These are phyloP conservation scores for Falco columbarius DNA, from an alignment of 2,797 vertebrate species.

Conservation along the genomic window DNA sequence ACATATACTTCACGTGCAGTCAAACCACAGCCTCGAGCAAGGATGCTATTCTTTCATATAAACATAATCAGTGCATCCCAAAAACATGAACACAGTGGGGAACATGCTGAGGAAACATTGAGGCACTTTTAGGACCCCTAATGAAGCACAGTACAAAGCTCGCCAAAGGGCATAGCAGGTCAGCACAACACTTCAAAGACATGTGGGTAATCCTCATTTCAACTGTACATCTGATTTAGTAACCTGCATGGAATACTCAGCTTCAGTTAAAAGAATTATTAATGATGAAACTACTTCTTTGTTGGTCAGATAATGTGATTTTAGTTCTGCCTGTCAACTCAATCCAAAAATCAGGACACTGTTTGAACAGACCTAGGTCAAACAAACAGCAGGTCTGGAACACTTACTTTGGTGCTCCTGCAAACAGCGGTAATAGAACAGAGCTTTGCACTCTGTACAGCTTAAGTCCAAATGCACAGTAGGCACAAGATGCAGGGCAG, in stretches of 20 bases:
- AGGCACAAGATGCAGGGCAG: not conserved
- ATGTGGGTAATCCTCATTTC: not conserved
- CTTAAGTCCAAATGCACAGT: not conserved
- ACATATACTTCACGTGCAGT: not conserved
- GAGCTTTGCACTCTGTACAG: not conserved
- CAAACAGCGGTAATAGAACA: not conserved
- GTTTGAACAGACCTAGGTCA: not conserved
- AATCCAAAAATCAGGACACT: not conserved
- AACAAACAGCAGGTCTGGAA: not conserved
- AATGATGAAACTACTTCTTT: not conserved
- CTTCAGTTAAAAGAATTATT: not conserved
- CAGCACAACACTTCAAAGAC: not conserved
- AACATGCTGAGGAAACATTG: not conserved
- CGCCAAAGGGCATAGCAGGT: rapidly evolving
- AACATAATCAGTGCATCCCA: not conserved
- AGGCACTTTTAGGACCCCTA: not conserved
- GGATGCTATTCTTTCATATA: not conserved
- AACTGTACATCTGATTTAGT: not conserved
- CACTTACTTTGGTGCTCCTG: not conserved
- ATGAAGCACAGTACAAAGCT: not conserved
- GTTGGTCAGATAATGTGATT: not conserved
- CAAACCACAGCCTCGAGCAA: not conserved
- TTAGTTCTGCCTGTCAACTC: not conserved
- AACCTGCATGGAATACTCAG: not conserved
- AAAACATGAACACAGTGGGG: not conserved